Evolutionary conservation across 2,888 invertebrate species (phyloP), one percentile per base, ranked within the genome.

Genomic region (Bhutanitis thaidina): DNA sequence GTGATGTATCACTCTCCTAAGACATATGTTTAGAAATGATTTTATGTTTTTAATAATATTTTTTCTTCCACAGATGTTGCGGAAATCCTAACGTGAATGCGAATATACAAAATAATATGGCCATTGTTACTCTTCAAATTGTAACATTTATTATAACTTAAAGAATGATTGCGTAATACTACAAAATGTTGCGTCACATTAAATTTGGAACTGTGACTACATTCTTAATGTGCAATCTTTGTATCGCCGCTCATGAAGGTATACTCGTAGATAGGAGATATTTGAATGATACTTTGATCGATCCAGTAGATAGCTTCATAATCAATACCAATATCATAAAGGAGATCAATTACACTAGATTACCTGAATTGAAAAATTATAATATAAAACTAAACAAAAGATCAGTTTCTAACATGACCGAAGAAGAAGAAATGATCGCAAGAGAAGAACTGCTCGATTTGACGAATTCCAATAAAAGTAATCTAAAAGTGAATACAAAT

Each of bases 181-280:
- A 15, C 43, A 43, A 43, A 30, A 52, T 52, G 52, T 12, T 7
- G 20, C 32, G 36, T 15, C n/a, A 37, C 12, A 32, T 52, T 1
- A 41, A 37, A 41, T 32, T 52, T 0, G 43, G 37, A n/a, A 43
- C 46, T 15, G 16, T 52, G 13, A 52, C 37, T 2, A 43, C 46
- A 7, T 27, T 52, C 9, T 15, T 52, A n/a, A 9, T 52, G 20
- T 52, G 43, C 41, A 41, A 43, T 15, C 14, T 46, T 12, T 52
- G 46, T 46, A 14, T 51, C 7, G 32, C 20, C 27, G 37, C 46
- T 10, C 37, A 32, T 16, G 35, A 43, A 27, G 27, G 32, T 20
- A 20, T 20, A 20, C 20, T 20, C 8, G 13, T 43, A 7, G 34
- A 39, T 34, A 20, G 47, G 12, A 39, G 13, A 16, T 39, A 52